Conservation (phyloP, 2,797 vertebrate genomes). For the Labroides dimidiatus region DNA sequence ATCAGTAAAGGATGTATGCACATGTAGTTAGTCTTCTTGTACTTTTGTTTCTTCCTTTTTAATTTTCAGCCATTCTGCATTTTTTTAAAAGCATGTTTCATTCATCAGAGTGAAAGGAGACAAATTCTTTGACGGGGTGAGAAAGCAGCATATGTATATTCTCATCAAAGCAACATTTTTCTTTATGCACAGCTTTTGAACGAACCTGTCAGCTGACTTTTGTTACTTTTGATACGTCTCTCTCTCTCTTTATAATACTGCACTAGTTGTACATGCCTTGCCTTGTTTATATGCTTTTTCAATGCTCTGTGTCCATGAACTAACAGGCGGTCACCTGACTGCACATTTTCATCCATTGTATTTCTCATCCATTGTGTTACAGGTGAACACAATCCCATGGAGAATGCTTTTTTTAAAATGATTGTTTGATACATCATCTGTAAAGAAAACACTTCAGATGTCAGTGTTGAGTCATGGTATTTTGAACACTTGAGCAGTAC, state of each 20-base stretch:
- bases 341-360: constrained; percentile 31
- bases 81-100: constrained; percentile 11
- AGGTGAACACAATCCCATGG: constrained; percentile 74
- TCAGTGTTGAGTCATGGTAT: constrained; percentile 64
- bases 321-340: constrained; percentile 51
- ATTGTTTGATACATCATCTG: constrained; percentile 77
- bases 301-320: constrained; percentile 47
- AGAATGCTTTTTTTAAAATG: constrained; percentile 59
- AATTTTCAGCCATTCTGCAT: constrained; percentile 15
- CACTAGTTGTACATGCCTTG: constrained; percentile 61
- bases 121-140: constrained; percentile 27
- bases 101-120: constrained; percentile 17
- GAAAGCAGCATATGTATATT: constrained; percentile 38
- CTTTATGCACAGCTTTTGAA: constrained; percentile 54
- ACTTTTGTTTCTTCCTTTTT: constrained; percentile 39
- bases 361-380: constrained; percentile 75
- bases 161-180: constrained; percentile 52
- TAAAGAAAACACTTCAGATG: constrained; percentile 67
- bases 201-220: constrained; percentile 41
- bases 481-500: constrained; percentile 68
- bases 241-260: constrained; percentile 58
- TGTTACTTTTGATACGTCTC: constrained; percentile 72
- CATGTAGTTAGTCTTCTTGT: constrained; percentile 33
- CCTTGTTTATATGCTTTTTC: constrained; percentile 65
- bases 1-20: constrained; percentile 38